Evolutionary conservation across 2,797 vertebrate species (phyloP).

Genomic region (Epinephelus malabaricus): DNA sequence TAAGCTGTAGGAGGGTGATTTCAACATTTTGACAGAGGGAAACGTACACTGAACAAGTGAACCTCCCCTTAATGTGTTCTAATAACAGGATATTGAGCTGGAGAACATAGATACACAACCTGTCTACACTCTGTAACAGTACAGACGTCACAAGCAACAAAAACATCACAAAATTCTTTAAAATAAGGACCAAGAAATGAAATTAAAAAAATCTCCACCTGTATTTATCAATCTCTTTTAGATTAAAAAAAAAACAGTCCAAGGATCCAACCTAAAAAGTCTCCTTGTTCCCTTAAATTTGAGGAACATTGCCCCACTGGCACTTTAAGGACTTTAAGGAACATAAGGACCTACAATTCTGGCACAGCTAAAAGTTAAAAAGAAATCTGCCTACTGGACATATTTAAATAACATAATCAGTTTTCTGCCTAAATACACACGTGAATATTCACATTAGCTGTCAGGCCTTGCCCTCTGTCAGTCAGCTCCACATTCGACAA

Average conservation of each 20-base stretch:
- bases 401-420: background rate
- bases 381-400: background rate
- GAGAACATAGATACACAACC: too few relatives aligned
- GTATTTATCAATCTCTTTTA: background rate
- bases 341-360: background rate
- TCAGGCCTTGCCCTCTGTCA: background rate
- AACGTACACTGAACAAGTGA: too few relatives aligned
- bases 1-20: too few relatives aligned
- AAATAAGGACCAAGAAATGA: background rate
- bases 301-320: background rate
- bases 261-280: background rate
- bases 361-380: background rate
- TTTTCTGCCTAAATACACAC: background rate
- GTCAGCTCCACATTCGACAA: background rate
- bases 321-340: background rate
- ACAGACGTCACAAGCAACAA: background rate
- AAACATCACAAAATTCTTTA: constrained; percentile 7
- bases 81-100: too few relatives aligned
- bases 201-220: background rate
- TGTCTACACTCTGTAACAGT: constrained; percentile 15
- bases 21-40: too few relatives aligned
- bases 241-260: background rate
- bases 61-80: too few relatives aligned
- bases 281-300: background rate
- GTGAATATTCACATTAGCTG: constrained; percentile 6